A percentile compares a stretch with the other conserved stretches of the same genome.
phyloP scores from a whole-genome alignment of 2,888 invertebrate species.

The Acleris literana region DNA sequence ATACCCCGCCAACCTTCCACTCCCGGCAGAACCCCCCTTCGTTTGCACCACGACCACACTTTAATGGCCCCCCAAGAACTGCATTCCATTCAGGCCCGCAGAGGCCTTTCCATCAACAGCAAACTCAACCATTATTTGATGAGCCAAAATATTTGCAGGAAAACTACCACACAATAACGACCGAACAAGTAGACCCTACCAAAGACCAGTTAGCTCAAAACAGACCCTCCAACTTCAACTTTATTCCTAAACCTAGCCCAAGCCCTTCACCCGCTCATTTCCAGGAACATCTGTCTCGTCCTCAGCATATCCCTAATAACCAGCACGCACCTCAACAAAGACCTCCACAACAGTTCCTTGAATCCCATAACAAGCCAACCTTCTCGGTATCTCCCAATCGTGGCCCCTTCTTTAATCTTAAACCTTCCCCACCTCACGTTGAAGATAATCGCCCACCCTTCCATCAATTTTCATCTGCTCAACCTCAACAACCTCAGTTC shows the following conservation, averaged over 20 bases:
- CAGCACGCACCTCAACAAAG: slow-evolving; percentile 80
- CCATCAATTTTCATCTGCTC: slow-evolving; percentile 59
- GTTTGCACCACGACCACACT: slow-evolving; percentile 64
- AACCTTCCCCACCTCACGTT: slow-evolving; percentile 73
- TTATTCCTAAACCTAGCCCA: slow-evolving; percentile 60
- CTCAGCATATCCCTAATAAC: slow-evolving; percentile 62
- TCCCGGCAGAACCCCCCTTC: slow-evolving; percentile 61
- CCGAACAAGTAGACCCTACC: slow-evolving; percentile 73
- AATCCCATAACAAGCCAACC: slow-evolving; percentile 65
- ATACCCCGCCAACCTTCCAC: slow-evolving; percentile 60
- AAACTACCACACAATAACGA: slow-evolving; percentile 80
- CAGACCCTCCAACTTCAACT: slow-evolving; percentile 63
- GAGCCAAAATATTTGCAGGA: slow-evolving; percentile 81
- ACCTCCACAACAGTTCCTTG: slow-evolving; percentile 69
- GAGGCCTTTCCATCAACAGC: slow-evolving; percentile 77
- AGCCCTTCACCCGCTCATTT: slow-evolving; percentile 65
- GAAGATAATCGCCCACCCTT: slow-evolving; percentile 72
- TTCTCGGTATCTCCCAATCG: slow-evolving; percentile 64
- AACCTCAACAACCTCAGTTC: slow-evolving; percentile 66
- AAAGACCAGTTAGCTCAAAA: slow-evolving; percentile 70
- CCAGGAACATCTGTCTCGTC: slow-evolving; percentile 64
- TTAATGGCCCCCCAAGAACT: slow-evolving; percentile 70
- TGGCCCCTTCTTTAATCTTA: slow-evolving; percentile 74
- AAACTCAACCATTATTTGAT: slow-evolving; percentile 71
- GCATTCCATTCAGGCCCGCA: slow-evolving; percentile 80